phyloP scores from a whole-genome alignment of 1,140 invertebrate species.

The Oscheius sp. region DNA sequence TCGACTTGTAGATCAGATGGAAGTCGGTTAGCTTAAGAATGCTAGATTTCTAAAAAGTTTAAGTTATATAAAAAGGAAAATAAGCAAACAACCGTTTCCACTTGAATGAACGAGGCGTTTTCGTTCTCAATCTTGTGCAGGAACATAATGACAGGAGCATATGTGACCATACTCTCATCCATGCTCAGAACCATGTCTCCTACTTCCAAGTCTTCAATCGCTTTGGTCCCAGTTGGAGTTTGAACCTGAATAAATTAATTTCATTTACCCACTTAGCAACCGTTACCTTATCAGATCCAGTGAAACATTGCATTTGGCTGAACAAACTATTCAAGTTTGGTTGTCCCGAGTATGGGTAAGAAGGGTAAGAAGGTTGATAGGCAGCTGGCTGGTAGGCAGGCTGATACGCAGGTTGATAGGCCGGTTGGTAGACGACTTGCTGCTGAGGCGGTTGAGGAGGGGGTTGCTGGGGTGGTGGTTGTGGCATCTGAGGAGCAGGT shows the following conservation, averaged over 20 bases:
- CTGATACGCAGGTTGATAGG: constrained; percentile 24
- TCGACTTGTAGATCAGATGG: constrained; percentile 39
- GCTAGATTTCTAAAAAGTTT: neutral
- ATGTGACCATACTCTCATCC: constrained; percentile 20
- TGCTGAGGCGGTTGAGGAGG: constrained; percentile 12
- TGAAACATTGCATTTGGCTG: constrained; percentile 36
- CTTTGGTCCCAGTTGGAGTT: constrained; percentile 28
- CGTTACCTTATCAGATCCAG: neutral
- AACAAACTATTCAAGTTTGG: constrained; percentile 29
- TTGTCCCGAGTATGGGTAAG: constrained; percentile 14
- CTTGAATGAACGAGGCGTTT: constrained; percentile 27
- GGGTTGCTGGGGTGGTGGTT: neutral
- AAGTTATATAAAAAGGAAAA: neutral
- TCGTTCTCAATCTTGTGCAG: constrained; percentile 35
- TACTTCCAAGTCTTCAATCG: constrained; percentile 37
- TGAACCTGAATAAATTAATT: constrained; percentile 20
- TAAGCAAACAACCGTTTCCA: neutral
- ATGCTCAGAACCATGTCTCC: constrained; percentile 38
- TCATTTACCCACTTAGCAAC: no score
- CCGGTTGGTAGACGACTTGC: constrained; percentile 13
- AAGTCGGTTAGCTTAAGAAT: constrained; percentile 40
- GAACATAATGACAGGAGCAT: constrained; percentile 33
- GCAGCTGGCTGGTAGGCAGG: constrained; percentile 10
- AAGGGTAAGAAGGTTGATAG: constrained; percentile 1
- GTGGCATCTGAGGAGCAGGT: neutral